Percentiles rank a stretch among this genome's conserved stretches.
phyloP scores from a whole-genome alignment of 2,797 vertebrate genomes.

The Betta splendens region DNA sequence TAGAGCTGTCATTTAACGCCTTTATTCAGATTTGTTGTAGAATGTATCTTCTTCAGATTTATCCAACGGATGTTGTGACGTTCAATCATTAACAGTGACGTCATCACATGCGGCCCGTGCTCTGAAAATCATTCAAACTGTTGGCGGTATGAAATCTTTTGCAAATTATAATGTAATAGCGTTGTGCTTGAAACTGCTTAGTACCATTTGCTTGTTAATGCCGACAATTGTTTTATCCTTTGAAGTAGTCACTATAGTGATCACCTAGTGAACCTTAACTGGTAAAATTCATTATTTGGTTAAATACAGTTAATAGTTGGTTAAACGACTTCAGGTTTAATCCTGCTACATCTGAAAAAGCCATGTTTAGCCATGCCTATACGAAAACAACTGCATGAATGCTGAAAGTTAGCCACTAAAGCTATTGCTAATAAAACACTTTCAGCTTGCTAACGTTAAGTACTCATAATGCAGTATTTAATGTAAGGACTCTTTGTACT shows the following conservation, averaged over 20 bases:
- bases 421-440: no score
- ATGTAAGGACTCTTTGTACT: no score
- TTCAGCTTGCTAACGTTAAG: no score
- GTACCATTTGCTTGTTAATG: neutral
- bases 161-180: neutral
- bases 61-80: neutral
- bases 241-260: no score
- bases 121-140: constrained; percentile 42
- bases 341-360: neutral
- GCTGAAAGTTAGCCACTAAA: no score
- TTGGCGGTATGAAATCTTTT: constrained; percentile 60
- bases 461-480: no score
- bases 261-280: no score
- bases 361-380: no score
- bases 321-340: neutral
- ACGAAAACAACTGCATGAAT: no score
- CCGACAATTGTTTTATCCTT: neutral
- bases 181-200: neutral
- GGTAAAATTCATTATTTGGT: no score
- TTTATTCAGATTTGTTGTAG: fast-evolving
- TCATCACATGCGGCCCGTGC: constrained; percentile 9
- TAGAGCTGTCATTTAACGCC: fast-evolving
- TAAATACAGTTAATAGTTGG: no score
- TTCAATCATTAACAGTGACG: constrained; percentile 26
- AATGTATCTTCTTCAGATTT: no score